A percentile compares a stretch with the other conserved stretches of the same genome.
Evolutionary conservation across 1,140 invertebrate species (phyloP).

Genomic region (Trialeurodes vaporariorum): DNA sequence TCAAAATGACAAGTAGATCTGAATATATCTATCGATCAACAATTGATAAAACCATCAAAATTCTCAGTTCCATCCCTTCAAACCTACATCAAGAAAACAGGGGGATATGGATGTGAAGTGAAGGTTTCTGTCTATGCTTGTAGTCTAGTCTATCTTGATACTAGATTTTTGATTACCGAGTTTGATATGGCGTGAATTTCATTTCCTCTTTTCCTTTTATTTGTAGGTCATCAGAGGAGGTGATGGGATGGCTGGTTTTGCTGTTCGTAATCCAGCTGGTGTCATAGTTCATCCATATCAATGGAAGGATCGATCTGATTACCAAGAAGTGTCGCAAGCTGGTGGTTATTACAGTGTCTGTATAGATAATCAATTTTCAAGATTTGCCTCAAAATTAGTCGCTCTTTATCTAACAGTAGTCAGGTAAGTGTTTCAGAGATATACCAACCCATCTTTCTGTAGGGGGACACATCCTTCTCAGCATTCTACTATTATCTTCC

Average conservation of each 20-base stretch:
- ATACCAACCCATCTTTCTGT: too few species aligned
- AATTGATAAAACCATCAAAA: too few species aligned
- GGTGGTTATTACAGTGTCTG: constrained; percentile 89
- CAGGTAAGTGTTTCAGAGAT: constrained; percentile 42
- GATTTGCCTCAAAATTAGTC: constrained; percentile 82
- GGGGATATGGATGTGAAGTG: too few species aligned
- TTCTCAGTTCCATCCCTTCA: too few species aligned
- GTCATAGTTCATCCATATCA: constrained; percentile 78
- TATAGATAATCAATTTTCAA: constrained; percentile 88
- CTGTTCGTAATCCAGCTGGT: constrained; percentile 71
- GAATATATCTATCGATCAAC: too few species aligned
- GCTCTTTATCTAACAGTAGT: constrained; percentile 90
- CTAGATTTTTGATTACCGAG: background rate
- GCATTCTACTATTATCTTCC: too few species aligned
- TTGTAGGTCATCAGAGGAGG: constrained; percentile 69
- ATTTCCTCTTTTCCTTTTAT: constrained; percentile 6
- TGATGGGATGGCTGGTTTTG: constrained; percentile 84
- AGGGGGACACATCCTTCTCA: too few species aligned
- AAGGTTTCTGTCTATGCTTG: too few species aligned
- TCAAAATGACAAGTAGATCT: too few species aligned
- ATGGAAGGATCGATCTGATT: constrained; percentile 75
- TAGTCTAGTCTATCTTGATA: too few species aligned
- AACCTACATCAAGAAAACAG: too few species aligned
- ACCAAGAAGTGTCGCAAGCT: constrained; percentile 62
- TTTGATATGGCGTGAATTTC: background rate